A percentile compares a stretch with the other conserved stretches of the same genome.
These are phyloP conservation scores for Fulmarus glacialis DNA, from an alignment of 2,113 vertebrate species.

Conservation along the genomic window DNA sequence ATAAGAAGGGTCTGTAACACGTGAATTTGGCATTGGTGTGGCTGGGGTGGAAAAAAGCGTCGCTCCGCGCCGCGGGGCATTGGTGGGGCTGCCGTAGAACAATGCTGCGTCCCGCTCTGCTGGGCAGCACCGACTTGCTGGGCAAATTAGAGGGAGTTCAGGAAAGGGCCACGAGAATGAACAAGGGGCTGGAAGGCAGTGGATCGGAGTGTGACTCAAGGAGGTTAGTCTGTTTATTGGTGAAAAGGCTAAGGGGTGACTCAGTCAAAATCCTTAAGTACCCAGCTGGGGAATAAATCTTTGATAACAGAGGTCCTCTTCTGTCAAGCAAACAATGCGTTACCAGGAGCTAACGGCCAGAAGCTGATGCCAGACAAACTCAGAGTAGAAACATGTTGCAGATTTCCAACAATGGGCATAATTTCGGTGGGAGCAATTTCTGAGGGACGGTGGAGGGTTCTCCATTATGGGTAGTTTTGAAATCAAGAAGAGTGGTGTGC, in stretches of 20 bases:
- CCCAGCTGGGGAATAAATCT: neutral
- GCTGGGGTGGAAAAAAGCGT: too few species aligned
- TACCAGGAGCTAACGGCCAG: neutral
- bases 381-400: neutral
- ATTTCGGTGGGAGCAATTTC: neutral
- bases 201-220: neutral
- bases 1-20: neutral
- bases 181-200: neutral
- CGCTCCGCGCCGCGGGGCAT: too few species aligned
- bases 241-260: neutral
- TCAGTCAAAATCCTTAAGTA: neutral
- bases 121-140: neutral
- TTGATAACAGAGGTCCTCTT: neutral
- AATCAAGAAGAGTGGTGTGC: neutral
- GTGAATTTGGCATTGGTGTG: neutral
- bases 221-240: neutral
- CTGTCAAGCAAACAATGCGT: fast-evolving
- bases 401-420: neutral
- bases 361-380: neutral
- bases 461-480: neutral
- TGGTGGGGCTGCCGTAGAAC: neutral
- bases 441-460: neutral
- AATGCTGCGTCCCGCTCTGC: neutral
- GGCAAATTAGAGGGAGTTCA: neutral
- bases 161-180: neutral